These are phyloP conservation scores for Oasisia sp. DNA, from an alignment of 2,888 invertebrate species.

Conservation along the genomic window DNA sequence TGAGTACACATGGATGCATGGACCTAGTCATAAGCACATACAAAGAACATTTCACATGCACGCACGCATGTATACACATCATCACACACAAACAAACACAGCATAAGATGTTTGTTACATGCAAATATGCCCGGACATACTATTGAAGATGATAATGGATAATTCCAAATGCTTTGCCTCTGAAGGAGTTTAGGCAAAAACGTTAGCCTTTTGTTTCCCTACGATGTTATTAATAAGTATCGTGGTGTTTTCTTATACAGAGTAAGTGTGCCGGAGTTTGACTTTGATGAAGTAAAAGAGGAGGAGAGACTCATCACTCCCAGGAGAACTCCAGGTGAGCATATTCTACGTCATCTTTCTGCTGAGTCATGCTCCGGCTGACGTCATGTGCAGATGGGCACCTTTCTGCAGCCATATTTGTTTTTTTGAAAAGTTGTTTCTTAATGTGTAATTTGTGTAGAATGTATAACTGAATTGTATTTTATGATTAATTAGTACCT, in stretches of 20 bases:
- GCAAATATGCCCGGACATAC: too few relatives aligned
- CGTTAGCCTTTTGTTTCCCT: too few relatives aligned
- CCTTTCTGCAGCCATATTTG: conserved; percentile 14
- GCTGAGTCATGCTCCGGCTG: background rate
- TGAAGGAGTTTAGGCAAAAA: too few relatives aligned
- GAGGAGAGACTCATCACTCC: conserved; percentile 52
- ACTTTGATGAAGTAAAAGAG: conserved; percentile 52
- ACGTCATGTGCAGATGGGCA: background rate
- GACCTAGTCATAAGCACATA: too few relatives aligned
- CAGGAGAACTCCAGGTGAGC: conserved; percentile 53
- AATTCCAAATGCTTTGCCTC: too few relatives aligned
- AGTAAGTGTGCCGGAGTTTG: conserved; percentile 47
- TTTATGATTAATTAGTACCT: background rate
- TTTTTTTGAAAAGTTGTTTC: background rate
- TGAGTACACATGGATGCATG: too few relatives aligned
- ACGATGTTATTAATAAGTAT: too few relatives aligned
- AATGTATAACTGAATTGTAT: background rate
- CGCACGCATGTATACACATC: too few relatives aligned
- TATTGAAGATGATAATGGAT: too few relatives aligned
- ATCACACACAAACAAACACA: too few relatives aligned
- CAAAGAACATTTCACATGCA: too few relatives aligned
- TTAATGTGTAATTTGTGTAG: background rate
- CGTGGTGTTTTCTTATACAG: background rate
- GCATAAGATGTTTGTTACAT: too few relatives aligned
- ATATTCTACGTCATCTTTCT: background rate